phyloP scores from a whole-genome alignment of 2,797 vertebrate genomes.

The Myotis pilosus region DNA sequence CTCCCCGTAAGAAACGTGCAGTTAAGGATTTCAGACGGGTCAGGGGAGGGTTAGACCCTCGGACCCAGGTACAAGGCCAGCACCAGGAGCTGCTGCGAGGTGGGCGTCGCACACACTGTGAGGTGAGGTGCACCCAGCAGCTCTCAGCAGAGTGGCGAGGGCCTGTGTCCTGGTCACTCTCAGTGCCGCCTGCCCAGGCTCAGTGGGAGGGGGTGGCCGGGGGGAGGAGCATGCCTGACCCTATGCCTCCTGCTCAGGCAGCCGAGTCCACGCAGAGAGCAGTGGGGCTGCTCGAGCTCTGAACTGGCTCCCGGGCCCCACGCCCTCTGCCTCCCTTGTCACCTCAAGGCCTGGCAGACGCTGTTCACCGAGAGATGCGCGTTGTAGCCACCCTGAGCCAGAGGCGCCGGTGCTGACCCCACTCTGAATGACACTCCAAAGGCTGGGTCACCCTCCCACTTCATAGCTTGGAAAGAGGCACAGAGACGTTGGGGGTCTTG shows the following conservation, averaged over 20 bases:
- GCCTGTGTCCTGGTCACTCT: not conserved
- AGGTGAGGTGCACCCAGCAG: not conserved
- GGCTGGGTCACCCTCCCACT: not conserved
- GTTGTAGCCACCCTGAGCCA: not conserved
- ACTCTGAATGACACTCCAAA: not conserved
- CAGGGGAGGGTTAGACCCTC: too few species aligned
- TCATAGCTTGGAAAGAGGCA: not conserved
- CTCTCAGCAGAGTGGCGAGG: not conserved
- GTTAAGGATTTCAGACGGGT: not conserved
- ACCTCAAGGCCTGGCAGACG: not conserved
- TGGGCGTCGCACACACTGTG: rapidly evolving
- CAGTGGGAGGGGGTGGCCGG: not conserved
- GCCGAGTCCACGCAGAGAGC: too few species aligned
- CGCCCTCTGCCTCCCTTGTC: not conserved
- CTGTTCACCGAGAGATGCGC: not conserved
- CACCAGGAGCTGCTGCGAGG: not conserved
- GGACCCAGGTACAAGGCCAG: too few species aligned
- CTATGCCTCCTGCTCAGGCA: not conserved
- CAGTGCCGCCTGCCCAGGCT: not conserved
- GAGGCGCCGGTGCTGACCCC: not conserved
- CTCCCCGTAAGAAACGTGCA: not conserved
- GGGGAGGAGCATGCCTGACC: not conserved
- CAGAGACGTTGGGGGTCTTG: not conserved
- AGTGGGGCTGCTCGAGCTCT: not conserved
- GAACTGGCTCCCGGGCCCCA: not conserved